These are phyloP conservation scores for Osmoderma eremita DNA, from an alignment of 2,888 invertebrate genomes.

Conservation along the genomic window DNA sequence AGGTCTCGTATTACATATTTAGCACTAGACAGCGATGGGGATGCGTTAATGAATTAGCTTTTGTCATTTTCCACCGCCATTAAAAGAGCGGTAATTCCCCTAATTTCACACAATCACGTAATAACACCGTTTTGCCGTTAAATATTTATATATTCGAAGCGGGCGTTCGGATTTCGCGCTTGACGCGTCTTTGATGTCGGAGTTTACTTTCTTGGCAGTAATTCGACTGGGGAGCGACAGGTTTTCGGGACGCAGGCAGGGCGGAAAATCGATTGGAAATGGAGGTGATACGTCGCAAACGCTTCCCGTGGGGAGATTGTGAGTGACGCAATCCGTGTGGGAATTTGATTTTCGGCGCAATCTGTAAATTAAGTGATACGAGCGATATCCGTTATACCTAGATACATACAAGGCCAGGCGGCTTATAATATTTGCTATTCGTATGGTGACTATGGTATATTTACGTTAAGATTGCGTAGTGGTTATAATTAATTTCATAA, in stretches of 20 bases:
- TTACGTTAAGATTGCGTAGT: no score
- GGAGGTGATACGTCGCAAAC: neutral
- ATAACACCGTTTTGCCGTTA: neutral
- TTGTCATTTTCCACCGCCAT: neutral
- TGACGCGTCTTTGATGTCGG: neutral
- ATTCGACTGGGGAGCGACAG: conserved; percentile 30
- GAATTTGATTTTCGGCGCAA: conserved; percentile 1
- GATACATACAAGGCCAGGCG: no score
- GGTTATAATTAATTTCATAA: no score
- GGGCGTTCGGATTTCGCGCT: neutral
- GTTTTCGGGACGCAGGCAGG: neutral
- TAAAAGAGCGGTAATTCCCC: neutral
- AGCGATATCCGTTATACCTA: no score
- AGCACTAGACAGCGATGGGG: neutral
- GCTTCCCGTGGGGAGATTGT: neutral
- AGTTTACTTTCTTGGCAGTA: conserved; percentile 11
- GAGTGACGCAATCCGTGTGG: neutral
- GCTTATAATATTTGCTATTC: neutral
- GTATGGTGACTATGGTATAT: no score
- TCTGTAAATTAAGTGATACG: conserved; percentile 22
- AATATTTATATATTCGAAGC: conserved; percentile 20
- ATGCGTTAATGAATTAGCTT: conserved; percentile 9
- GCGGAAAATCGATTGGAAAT: conserved; percentile 4
- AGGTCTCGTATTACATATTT: no score
- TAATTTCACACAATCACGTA: neutral